Evolutionary conservation across 2,888 invertebrate genomes (phyloP).

Genomic region (Malthinus seriepunctatus): DNA sequence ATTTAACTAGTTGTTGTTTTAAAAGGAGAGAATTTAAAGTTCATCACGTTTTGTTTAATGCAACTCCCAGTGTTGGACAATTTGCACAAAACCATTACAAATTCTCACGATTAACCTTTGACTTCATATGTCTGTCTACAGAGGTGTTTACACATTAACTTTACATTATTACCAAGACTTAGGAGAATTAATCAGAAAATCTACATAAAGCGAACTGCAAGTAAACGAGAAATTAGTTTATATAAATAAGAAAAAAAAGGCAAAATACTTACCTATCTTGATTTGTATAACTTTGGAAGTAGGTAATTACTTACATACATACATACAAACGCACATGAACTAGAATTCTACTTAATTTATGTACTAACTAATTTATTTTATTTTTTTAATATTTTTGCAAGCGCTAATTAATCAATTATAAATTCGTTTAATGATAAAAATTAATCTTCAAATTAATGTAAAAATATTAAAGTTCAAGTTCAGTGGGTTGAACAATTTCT

Average conservation of each 20-base stretch:
- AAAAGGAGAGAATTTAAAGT: background rate
- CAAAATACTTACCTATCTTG: background rate
- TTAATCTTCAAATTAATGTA: no score
- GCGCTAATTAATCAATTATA: no score
- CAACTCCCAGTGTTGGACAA: conserved; percentile 46
- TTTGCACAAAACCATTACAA: conserved; percentile 44
- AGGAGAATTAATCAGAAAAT: conserved; percentile 43
- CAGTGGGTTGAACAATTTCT: no score
- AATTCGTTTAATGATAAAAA: no score
- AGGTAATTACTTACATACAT: no score
- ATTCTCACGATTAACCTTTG: conserved; percentile 48
- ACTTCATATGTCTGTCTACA: conserved; percentile 43
- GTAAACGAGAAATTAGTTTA: conserved; percentile 13
- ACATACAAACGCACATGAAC: no score
- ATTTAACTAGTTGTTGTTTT: no score
- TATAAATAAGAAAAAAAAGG: no score
- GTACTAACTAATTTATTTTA: no score
- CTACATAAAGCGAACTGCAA: conserved; percentile 32
- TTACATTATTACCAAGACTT: conserved; percentile 39
- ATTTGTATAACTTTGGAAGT: background rate
- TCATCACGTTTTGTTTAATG: conserved; percentile 11
- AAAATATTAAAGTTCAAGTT: no score
- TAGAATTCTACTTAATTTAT: no score
- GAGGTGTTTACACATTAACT: conserved; percentile 50
- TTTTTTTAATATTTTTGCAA: no score